Conservation (phyloP, 2,113 vertebrate species). For the Symphodus melops region DNA sequence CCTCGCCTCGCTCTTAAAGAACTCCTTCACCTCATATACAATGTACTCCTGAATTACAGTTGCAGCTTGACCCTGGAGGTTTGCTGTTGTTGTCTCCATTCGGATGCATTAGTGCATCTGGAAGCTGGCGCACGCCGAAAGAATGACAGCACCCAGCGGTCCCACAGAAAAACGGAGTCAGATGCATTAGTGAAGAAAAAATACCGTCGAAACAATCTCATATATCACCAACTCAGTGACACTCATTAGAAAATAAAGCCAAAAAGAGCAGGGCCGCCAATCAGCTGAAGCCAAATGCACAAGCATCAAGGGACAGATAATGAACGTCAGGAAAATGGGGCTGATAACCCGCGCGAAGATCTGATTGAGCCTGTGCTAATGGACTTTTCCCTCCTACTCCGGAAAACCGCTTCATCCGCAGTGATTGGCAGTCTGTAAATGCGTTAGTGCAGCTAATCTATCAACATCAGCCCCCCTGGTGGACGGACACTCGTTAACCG, state of each 20-base stretch:
- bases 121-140: slow-evolving; percentile 37
- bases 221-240: slow-evolving; percentile 74
- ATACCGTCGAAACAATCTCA: slow-evolving; percentile 67
- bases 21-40: slow-evolving; percentile 22
- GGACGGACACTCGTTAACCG: slow-evolving; percentile 79
- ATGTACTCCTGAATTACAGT: slow-evolving; percentile 44
- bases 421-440: slow-evolving; percentile 83
- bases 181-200: slow-evolving; percentile 69
- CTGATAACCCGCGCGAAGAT: slow-evolving; percentile 79
- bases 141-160: slow-evolving; percentile 63
- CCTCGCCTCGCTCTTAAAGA: slow-evolving; percentile 38
- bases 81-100: slow-evolving; percentile 43
- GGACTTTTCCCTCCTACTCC: slow-evolving; percentile 83
- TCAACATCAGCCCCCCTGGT: slow-evolving; percentile 76
- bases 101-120: slow-evolving; percentile 62
- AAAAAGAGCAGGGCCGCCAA: slow-evolving; percentile 74
- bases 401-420: slow-evolving; percentile 80
- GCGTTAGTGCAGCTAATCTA: slow-evolving; percentile 79
- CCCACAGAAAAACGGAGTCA: slow-evolving; percentile 52
- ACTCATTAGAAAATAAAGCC: slow-evolving; percentile 78
- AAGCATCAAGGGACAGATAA: slow-evolving; percentile 83
- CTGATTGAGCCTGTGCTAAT: slow-evolving; percentile 82
- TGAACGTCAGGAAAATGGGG: slow-evolving; percentile 80
- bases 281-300: slow-evolving; percentile 78
- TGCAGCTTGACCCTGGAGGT: slow-evolving; percentile 56